Base-by-base conservation (phyloP, 1,140 invertebrate species). In the Mylabris phalerata region DNA sequence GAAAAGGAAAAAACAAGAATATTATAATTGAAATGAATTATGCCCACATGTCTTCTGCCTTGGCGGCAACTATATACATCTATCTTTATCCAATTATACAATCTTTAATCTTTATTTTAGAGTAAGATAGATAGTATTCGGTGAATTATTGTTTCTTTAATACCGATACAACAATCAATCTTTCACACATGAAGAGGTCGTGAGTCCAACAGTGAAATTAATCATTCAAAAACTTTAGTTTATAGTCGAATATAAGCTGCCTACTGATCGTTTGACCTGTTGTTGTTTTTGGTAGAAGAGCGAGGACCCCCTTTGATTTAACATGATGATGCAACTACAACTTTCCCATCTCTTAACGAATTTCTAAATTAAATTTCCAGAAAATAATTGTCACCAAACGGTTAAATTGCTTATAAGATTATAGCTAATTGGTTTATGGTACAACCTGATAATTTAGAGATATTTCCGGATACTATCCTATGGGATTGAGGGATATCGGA, bases 11-110 rank as follows among this genome's bases (percentile, higher is more conserved):
- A 60, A 63, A 60, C 11, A 42, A 42, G 3, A 42, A 10, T 42
- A 45, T 27, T 54, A 47, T 63, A 63, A 63, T 63, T 63, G 62
- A 63, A 60, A 63, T 55, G 54, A 57, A 63, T 63, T 55, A 63
- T 63, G 51, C 62, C 62, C 62, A 63, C 62, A 63, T 63, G 40
- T 49, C 13, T 47, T 42, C 6, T 42, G 9, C 19, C 19, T 19
- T 42, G 41, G 41, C 9, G 9, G 41, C 11, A 11, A n/a, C 9
- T 42, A n/a, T 42, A 6, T 10, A 7, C 10, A 3, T 42, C 11
- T 42, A 42, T 42, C 9, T 10, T n/a, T 42, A 42, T 42, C 11
- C 11, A 11, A 42, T 42, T 42, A 11, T 32, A 5, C 32, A 32
- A 32, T 32, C 32, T 32, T 32, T 32, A 32, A 32, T 32, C 32